Evolutionary conservation across 2,888 invertebrate species (phyloP), one percentile per base, ranked within the genome.

Genomic region (Eristalis pertinax): DNA sequence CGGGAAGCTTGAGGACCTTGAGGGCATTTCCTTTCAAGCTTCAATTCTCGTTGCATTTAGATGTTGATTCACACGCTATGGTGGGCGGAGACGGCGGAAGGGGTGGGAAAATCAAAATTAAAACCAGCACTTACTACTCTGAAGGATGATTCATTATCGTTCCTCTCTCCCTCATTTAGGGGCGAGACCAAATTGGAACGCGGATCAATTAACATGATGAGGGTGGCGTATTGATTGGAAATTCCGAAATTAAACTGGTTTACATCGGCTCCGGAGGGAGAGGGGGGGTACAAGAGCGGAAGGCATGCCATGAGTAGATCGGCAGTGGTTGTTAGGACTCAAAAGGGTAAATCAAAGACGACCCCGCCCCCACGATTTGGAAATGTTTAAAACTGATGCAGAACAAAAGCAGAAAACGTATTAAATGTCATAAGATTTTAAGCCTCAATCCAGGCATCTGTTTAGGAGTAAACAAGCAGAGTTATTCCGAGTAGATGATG

Each of bases 1-100:
- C 41, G 19, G n/a, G 3, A 35, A n/a, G 22, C 19, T 38, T 64
- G 26, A 80, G 68, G 67, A 80, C 74, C 38, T n/a, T 73, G 50
- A 50, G 29, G 41, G 29, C 11, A 22, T 56, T 38, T 62, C 19
- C 67, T 58, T 60, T 58, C 8, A 60, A 73, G 43, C 19, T 63
- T 73, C 11, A 13, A 41, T 38, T 69, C 38, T 19, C 38, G 62
- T n/a, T 72, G 58, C 64, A 74, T 50, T 38, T 50, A 50, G 50
- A 50, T 50, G 50, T 50, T 50, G 19, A 50, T 19, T 50, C 50
- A 50, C 50, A 50, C 50, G n/a, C n/a, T n/a, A n/a, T n/a, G n/a
- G n/a, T n/a, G n/a, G n/a, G n/a, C 26, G 26, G 50, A 19, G 50
- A n/a, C n/a, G 5, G n/a, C 0, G 19, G 50, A 19, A 19, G 19